Evolutionary conservation across 2,888 invertebrate genomes (phyloP).

Genomic region (Tricholauxania praeusta): DNA sequence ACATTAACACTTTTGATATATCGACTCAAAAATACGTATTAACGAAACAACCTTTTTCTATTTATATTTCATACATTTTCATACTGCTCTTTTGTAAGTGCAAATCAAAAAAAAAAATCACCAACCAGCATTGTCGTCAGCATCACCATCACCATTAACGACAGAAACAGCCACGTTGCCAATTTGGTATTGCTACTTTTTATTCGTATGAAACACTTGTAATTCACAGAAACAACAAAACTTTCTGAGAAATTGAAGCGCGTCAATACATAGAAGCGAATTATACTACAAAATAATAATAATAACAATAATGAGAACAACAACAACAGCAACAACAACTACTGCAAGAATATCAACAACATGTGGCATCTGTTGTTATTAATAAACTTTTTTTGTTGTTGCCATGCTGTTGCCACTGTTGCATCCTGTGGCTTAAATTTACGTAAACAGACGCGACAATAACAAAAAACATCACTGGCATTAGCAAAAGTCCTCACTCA

Average conservation of each 20-base stretch:
- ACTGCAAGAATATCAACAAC: not conserved
- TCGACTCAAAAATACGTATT: too few species aligned
- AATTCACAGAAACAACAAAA: not conserved
- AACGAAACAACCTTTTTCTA: too few species aligned
- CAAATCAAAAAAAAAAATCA: too few species aligned
- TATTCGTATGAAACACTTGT: too few species aligned
- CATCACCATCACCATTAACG: too few species aligned
- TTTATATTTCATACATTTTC: too few species aligned
- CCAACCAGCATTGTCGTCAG: too few species aligned
- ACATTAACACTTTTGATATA: too few species aligned
- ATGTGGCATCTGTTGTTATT: not conserved
- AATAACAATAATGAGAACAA: not conserved
- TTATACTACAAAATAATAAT: not conserved
- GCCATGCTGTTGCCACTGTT: too few species aligned
- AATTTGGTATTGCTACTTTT: not conserved
- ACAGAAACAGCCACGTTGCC: too few species aligned
- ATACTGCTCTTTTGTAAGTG: too few species aligned
- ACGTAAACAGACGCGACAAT: slow-evolving; percentile 3
- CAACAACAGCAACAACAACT: slow-evolving; percentile 11
- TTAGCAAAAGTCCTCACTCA: not conserved
- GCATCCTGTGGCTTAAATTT: not conserved
- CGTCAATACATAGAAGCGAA: not conserved
- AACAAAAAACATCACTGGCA: not conserved
- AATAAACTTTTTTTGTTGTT: too few species aligned
- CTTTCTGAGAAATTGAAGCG: not conserved